Evolutionary conservation across 2,888 invertebrate species (phyloP).

Genomic region (Cephalotes varians): DNA sequence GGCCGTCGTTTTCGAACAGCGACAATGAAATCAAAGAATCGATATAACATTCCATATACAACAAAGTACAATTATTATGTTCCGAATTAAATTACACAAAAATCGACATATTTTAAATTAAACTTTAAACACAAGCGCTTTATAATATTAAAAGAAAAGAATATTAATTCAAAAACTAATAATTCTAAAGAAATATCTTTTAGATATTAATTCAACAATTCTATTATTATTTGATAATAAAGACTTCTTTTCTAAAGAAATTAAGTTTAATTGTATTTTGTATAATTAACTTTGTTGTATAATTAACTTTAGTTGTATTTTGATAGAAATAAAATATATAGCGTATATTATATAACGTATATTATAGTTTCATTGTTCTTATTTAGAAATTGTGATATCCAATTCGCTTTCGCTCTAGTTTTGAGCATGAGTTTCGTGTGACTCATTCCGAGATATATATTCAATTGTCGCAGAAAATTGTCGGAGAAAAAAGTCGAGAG

Average conservation of each 20-base stretch:
- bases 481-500: background rate
- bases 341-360: background rate
- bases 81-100: background rate
- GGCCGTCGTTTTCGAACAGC: background rate
- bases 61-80: background rate
- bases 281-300: no score
- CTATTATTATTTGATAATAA: background rate
- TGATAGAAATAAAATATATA: background rate
- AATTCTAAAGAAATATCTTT: background rate
- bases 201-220: slow-evolving; percentile 15
- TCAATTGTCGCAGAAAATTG: slow-evolving; percentile 38
- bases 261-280: no score
- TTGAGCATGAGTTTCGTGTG: background rate
- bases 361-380: background rate
- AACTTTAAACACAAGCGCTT: background rate
- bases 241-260: background rate
- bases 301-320: background rate
- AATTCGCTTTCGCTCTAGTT: slow-evolving; percentile 9
- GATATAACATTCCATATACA: background rate
- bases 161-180: background rate
- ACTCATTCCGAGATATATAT: slow-evolving; percentile 13
- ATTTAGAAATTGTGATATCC: background rate
- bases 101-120: background rate
- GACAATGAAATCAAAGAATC: background rate
- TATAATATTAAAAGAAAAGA: background rate